Conservation (phyloP, 2,888 invertebrate genomes). For the Gryllus longicercus region DNA sequence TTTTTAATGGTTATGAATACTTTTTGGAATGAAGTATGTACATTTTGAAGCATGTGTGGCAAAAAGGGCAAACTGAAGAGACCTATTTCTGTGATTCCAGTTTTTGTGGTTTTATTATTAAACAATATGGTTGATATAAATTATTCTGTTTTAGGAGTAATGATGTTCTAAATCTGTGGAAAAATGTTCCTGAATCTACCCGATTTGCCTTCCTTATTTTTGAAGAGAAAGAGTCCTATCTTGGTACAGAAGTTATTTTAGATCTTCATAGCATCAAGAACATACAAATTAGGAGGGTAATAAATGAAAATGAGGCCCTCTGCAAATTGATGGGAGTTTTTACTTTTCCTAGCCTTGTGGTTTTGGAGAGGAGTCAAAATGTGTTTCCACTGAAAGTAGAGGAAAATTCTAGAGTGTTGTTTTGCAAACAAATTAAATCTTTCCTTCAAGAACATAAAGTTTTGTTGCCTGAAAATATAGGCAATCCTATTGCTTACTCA, state of each 20-base stretch:
- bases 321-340: slow-evolving; percentile 50
- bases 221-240: slow-evolving; percentile 59
- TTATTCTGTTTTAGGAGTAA: slow-evolving; percentile 43
- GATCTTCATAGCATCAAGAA: slow-evolving; percentile 59
- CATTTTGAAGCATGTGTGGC: no score
- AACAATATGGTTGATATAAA: not conserved
- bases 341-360: slow-evolving; percentile 56
- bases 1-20: no score
- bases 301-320: slow-evolving; percentile 54
- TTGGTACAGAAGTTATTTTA: slow-evolving; percentile 65
- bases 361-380: slow-evolving; percentile 49
- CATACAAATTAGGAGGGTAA: slow-evolving; percentile 58
- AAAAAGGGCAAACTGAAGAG: no score
- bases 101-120: not conserved
- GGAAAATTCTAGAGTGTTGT: slow-evolving; percentile 49
- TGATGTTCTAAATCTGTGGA: slow-evolving; percentile 54
- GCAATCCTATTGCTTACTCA: not conserved
- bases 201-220: slow-evolving; percentile 63
- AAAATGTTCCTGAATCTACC: slow-evolving; percentile 50
- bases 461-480: slow-evolving; percentile 36
- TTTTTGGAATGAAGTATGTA: no score
- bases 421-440: slow-evolving; percentile 50
- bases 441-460: slow-evolving; percentile 36
- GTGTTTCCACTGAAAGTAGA: slow-evolving; percentile 48
- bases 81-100: no score